phyloP scores from a whole-genome alignment of 92 coral and sea anemone species.

The Siderastrea siderea region DNA sequence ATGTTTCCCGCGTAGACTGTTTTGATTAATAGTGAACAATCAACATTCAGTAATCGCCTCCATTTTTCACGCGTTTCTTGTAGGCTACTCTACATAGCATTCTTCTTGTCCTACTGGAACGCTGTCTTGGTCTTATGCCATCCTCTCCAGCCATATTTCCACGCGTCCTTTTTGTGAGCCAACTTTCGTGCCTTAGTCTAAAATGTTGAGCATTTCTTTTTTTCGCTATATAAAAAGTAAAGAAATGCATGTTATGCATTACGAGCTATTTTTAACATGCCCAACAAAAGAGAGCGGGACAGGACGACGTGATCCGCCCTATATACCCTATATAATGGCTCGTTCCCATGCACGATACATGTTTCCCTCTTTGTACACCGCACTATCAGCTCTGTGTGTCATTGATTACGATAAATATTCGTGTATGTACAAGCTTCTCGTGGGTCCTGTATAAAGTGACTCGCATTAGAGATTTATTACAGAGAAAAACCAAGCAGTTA shows the following conservation, averaged over 20 bases:
- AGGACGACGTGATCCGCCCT: conserved; percentile 12
- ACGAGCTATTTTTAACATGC: conserved; percentile 26
- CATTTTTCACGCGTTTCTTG: conserved; percentile 10
- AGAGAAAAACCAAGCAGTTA: not conserved
- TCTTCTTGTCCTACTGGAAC: not conserved
- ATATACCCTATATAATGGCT: not conserved
- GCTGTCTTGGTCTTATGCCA: not conserved
- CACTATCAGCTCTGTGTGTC: not conserved
- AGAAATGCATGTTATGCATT: conserved; percentile 17
- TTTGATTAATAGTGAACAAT: not conserved
- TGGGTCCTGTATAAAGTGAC: not conserved
- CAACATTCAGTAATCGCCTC: not conserved
- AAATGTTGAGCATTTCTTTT: not conserved
- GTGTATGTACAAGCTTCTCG: not conserved
- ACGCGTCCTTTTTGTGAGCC: too few relatives aligned
- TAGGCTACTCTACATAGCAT: not conserved
- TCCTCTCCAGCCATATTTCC: not conserved
- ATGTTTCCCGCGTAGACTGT: conserved; percentile 3
- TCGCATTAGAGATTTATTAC: not conserved
- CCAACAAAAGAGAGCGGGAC: conserved; percentile 4
- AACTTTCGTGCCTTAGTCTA: conserved; percentile 3
- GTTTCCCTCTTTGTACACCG: not conserved
- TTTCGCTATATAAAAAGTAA: conserved; percentile 20
- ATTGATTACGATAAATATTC: not conserved
- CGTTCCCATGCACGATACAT: conserved; percentile 3